These are phyloP conservation scores for Macrosoma leucophasiata DNA, from an alignment of 2,888 invertebrate genomes.

Conservation along the genomic window DNA sequence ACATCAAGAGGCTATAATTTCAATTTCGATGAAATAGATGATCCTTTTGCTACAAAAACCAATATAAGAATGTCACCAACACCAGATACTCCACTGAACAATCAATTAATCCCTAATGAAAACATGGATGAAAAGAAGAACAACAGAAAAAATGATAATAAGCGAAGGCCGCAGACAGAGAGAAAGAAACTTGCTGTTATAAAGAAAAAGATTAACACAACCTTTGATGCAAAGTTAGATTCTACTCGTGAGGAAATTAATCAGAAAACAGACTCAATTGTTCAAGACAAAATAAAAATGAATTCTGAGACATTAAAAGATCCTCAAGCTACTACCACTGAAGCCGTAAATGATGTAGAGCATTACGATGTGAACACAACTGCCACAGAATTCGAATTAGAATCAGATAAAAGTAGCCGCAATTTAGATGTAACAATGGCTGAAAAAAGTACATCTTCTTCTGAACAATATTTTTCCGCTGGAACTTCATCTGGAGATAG, in stretches of 20 bases:
- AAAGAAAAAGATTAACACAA: slow-evolving; percentile 39
- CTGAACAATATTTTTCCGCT: slow-evolving; percentile 44
- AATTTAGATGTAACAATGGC: slow-evolving; percentile 1
- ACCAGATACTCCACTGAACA: slow-evolving; percentile 20
- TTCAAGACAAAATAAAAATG: too few relatives aligned
- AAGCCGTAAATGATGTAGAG: too few relatives aligned
- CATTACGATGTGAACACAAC: too few relatives aligned
- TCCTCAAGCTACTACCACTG: too few relatives aligned
- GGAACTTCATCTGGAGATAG: slow-evolving; percentile 32
- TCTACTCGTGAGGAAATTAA: slow-evolving; percentile 5
- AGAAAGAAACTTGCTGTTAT: slow-evolving; percentile 31
- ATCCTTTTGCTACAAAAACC: slow-evolving; percentile 59
- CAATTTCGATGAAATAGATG: slow-evolving; percentile 58
- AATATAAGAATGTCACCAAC: slow-evolving; percentile 52
- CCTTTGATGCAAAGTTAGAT: slow-evolving; percentile 19
- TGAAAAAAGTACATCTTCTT: slow-evolving; percentile 37
- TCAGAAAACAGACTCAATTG: background rate
- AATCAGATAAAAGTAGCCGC: too few relatives aligned
- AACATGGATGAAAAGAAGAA: slow-evolving; percentile 6
- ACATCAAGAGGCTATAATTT: slow-evolving; percentile 56
- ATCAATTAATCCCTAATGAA: slow-evolving; percentile 23
- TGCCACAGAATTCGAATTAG: too few relatives aligned
- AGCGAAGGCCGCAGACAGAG: slow-evolving; percentile 43
- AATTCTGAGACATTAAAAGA: too few relatives aligned
- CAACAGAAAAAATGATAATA: slow-evolving; percentile 30